A percentile compares a stretch with the other conserved stretches of the same genome.
phyloP scores from a whole-genome alignment of 1,140 invertebrate genomes.

The Pemphigus obesinymphae region DNA sequence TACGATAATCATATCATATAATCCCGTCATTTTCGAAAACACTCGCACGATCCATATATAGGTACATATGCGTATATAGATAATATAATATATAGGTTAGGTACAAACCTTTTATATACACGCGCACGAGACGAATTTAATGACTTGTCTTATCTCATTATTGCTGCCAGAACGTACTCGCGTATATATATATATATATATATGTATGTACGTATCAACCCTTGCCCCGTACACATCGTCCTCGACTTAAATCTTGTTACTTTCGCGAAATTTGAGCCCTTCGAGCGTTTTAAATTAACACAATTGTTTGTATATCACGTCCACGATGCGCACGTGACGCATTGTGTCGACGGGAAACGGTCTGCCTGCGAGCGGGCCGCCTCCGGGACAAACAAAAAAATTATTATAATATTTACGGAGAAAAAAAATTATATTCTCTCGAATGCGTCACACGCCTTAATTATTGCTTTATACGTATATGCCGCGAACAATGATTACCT shows the following conservation, averaged over 20 bases:
- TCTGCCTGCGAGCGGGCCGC: no score
- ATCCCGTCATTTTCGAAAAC: neutral
- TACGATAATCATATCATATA: no score
- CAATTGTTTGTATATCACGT: constrained; percentile 40
- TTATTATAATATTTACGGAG: no score
- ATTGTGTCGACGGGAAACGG: constrained; percentile 26
- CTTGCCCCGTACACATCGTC: neutral
- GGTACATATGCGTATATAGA: neutral
- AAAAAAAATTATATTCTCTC: neutral
- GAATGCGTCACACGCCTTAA: neutral
- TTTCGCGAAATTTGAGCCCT: constrained; percentile 32
- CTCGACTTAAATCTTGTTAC: constrained; percentile 19
- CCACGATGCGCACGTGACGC: constrained; percentile 20
- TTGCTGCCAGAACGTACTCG: neutral
- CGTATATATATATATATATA: no score
- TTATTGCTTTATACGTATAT: neutral
- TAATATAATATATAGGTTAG: neutral
- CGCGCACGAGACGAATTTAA: constrained; percentile 5
- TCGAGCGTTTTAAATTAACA: constrained; percentile 40
- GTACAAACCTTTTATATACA: neutral
- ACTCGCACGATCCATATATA: neutral
- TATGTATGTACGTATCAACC: no score
- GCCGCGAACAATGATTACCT: neutral
- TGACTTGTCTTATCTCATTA: constrained; percentile 37
- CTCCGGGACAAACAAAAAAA: neutral